Evolutionary conservation across 2,888 invertebrate species (phyloP).

Genomic region (Syrista parreyssii): DNA sequence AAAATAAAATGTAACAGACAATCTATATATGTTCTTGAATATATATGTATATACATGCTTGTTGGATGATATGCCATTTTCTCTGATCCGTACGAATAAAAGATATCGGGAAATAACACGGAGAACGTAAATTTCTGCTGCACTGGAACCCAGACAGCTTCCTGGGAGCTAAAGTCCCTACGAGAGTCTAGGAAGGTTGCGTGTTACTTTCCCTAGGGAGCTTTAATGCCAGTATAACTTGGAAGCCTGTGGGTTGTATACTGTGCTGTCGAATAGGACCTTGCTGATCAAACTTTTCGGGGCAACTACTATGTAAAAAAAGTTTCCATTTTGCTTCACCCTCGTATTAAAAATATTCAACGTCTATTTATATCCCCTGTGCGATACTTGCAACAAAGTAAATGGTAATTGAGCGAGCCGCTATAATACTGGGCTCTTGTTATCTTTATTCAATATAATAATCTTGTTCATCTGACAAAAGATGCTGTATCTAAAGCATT

Average conservation of each 20-base stretch:
- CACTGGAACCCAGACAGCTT: neutral
- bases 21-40: neutral
- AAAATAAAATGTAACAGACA: neutral
- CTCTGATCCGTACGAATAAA: neutral
- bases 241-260: neutral
- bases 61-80: neutral
- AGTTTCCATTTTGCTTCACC: neutral
- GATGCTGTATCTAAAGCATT: no score
- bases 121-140: neutral
- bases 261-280: neutral
- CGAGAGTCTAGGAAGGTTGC: neutral
- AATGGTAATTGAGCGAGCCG: neutral
- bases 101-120: neutral
- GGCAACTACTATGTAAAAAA: neutral
- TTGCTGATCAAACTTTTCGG: neutral
- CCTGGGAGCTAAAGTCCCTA: neutral
- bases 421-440: neutral
- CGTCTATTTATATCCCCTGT: neutral
- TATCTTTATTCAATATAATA: neutral
- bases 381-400: neutral
- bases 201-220: neutral
- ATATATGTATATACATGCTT: neutral
- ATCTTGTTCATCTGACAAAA: neutral
- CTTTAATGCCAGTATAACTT: neutral
- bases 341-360: neutral